Conservation (phyloP, 1,140 invertebrate species). For the Procambarus virginalis region DNA sequence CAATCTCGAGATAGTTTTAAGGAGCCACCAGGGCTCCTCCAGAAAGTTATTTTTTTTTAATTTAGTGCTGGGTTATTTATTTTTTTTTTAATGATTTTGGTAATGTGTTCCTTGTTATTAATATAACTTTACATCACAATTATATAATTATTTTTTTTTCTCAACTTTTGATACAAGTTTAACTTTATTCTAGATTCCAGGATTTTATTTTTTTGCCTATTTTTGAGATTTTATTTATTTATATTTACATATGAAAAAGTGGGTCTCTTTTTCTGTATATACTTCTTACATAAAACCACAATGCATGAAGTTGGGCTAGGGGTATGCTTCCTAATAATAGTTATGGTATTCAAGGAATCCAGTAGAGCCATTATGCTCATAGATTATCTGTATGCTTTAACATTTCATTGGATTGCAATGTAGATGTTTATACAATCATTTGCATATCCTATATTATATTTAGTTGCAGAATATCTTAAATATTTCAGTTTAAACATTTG, state of each 20-base stretch:
- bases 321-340: conserved; percentile 28
- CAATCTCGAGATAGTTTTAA: too few species aligned
- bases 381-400: background rate
- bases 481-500: background rate
- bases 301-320: conserved; percentile 53
- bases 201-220: background rate
- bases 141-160: background rate
- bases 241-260: conserved; percentile 21
- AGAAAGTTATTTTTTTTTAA: too few species aligned
- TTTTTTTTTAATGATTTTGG: too few species aligned
- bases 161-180: background rate
- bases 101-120: too few species aligned
- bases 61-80: too few species aligned
- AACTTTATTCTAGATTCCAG: background rate
- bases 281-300: conserved; percentile 19
- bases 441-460: background rate
- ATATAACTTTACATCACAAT: too few species aligned
- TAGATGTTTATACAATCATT: background rate
- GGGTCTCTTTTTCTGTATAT: conserved; percentile 20
- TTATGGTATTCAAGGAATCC: conserved; percentile 1
- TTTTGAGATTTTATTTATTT: conserved; percentile 9
- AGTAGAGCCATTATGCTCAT: conserved; percentile 28
- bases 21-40: too few species aligned
- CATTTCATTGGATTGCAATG: background rate
- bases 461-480: background rate